Base-by-base conservation (phyloP, 2,888 invertebrate species). In the Drepanosiphum platanoidis region DNA sequence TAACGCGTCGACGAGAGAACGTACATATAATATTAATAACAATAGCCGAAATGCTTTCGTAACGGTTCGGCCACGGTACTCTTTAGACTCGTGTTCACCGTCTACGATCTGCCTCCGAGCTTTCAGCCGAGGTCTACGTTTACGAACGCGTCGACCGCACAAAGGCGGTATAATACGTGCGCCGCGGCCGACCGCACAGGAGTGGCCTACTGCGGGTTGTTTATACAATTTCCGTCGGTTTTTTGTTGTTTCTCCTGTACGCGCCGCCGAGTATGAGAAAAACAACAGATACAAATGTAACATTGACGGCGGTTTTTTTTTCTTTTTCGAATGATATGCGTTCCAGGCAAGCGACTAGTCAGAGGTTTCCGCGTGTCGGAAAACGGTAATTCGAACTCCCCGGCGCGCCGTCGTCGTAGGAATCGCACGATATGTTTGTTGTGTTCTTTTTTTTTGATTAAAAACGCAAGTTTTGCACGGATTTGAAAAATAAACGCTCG, bases 31-130 rank as follows among this genome's bases (percentile, higher is more conserved):
- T n/a, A n/a, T n/a, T n/a, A n/a, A 68, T 70, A 80, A 81, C 22
- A 71, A 71, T 71, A 80, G 70, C 27, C 27, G 71, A n/a, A 71
- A 81, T 81, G 58, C 71, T 71, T 71, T 81, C 36, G 52, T 81
- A 81, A 81, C 39, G 71, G 81, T 71, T 61, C 30, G 18, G 27
- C 70, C 11, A 36, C 18, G n/a, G 79, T 68, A 34, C 70, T n/a
- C n/a, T 58, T 81, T 30, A 71, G 61, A 81, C 39, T 39, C 27
- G 52, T 46, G 58, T 81, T 39, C 27, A 11, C n/a, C n/a, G n/a
- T n/a, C n/a, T n/a, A n/a, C n/a, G n/a, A n/a, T 70, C 18, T 52
- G 32, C n/a, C 22, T 18, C 27, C 5, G 52, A 34, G 8, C 70
- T 58, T 36, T 61, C 11, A 36, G 11, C 18, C 18, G 52, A 22